phyloP scores from a whole-genome alignment of 2,888 invertebrate genomes.

The Tetropium fuscum region DNA sequence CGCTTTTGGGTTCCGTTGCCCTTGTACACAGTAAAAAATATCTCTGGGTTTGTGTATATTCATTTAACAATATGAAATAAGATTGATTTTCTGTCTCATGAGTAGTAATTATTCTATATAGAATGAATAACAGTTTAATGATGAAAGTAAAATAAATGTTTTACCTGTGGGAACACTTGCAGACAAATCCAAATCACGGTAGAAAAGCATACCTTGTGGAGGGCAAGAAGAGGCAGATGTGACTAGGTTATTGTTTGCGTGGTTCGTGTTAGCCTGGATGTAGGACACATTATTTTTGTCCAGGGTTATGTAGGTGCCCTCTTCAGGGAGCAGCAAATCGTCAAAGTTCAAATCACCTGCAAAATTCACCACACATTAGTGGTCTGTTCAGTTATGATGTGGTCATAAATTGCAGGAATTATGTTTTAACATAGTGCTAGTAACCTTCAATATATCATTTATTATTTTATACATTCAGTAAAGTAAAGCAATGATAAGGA shows the following conservation, averaged over 20 bases:
- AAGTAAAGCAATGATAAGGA: too few species aligned
- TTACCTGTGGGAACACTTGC: constrained; percentile 69
- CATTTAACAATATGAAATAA: too few species aligned
- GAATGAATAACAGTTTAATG: too few species aligned
- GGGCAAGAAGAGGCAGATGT: constrained; percentile 54
- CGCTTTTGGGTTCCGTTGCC: too few species aligned
- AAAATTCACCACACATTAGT: constrained; percentile 58
- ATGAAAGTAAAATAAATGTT: background rate
- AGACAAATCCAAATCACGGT: constrained; percentile 58
- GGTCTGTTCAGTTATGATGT: background rate
- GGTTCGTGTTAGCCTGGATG: constrained; percentile 50
- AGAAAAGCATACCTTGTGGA: constrained; percentile 53
- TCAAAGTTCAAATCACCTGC: constrained; percentile 89
- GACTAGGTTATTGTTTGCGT: constrained; percentile 54
- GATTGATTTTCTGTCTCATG: too few species aligned
- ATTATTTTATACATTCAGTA: too few species aligned
- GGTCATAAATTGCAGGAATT: too few species aligned
- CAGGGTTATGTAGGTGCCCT: constrained; percentile 67
- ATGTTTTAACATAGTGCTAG: too few species aligned
- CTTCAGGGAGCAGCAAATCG: constrained; percentile 82
- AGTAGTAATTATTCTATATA: too few species aligned
- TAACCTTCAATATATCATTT: too few species aligned
- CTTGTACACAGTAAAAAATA: too few species aligned
- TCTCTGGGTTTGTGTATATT: too few species aligned
- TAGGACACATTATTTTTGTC: constrained; percentile 45